Evolutionary conservation across 2,888 invertebrate genomes (phyloP).

Genomic region (Argynnis bischoffii): DNA sequence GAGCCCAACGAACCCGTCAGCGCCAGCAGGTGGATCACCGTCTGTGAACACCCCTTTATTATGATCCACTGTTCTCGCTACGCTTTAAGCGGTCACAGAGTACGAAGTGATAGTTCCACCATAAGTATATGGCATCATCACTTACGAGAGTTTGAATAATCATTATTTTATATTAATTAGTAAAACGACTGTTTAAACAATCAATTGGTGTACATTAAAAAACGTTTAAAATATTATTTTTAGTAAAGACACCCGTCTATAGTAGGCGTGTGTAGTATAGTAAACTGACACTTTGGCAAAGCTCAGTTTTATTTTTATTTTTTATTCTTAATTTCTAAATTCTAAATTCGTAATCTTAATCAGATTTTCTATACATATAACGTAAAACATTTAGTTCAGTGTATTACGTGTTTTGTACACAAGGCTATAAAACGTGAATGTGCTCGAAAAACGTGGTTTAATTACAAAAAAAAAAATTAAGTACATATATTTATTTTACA

Average conservation of each 20-base stretch:
- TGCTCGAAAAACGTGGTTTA: neutral
- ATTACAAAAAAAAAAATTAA: neutral
- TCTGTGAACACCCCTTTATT: conserved; percentile 78
- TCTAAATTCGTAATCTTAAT: neutral
- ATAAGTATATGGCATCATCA: too few relatives aligned
- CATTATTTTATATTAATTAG: too few relatives aligned
- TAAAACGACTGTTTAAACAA: too few relatives aligned
- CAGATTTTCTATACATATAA: neutral
- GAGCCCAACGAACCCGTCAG: conserved; percentile 89
- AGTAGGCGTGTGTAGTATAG: too few relatives aligned
- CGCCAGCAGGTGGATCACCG: conserved; percentile 90
- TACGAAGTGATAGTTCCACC: too few relatives aligned
- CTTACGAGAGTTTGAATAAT: too few relatives aligned
- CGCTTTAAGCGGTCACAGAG: too few relatives aligned
- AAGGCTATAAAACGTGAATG: conserved; percentile 5
- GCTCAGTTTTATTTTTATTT: neutral
- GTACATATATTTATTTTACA: neutral
- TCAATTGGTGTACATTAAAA: too few relatives aligned
- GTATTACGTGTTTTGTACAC: conserved; percentile 3
- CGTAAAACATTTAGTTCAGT: neutral
- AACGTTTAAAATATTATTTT: too few relatives aligned
- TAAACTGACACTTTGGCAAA: too few relatives aligned
- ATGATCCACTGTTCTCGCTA: too few relatives aligned
- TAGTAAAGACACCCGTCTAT: too few relatives aligned
- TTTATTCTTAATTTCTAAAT: neutral